phyloP scores from a whole-genome alignment of 2,113 vertebrate genomes.

The Chionodraco myersi region DNA sequence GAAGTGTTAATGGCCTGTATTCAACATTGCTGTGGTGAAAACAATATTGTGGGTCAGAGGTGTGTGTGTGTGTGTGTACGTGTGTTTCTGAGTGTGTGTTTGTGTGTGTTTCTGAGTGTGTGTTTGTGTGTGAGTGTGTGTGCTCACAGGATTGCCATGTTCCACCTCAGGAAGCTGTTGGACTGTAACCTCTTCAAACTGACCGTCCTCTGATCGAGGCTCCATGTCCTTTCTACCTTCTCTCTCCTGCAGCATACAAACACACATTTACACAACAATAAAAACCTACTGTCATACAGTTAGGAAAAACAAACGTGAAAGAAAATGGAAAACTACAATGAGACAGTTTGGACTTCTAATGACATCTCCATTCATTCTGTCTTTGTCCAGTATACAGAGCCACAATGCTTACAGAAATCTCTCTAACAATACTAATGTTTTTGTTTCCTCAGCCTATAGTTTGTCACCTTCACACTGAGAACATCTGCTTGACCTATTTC shows the following conservation, averaged over 20 bases:
- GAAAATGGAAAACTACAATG: too few relatives aligned
- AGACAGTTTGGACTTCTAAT: too few relatives aligned
- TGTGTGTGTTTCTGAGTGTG: background rate
- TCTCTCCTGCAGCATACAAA: constrained; percentile 72
- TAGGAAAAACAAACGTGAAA: too few relatives aligned
- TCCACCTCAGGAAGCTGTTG: constrained; percentile 53
- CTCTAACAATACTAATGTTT: background rate
- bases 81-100: background rate
- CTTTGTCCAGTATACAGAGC: background rate
- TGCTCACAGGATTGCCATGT: constrained; percentile 60
- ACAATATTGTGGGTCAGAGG: background rate
- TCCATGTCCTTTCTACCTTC: constrained; percentile 73
- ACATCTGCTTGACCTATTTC: background rate
- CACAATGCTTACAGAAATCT: background rate
- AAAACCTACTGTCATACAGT: background rate
- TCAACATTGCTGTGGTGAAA: background rate
- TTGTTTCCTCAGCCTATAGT: background rate
- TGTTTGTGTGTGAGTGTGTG: background rate
- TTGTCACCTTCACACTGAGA: background rate
- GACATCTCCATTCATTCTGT: background rate
- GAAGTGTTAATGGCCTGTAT: background rate
- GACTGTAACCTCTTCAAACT: constrained; percentile 61
- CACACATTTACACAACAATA: background rate
- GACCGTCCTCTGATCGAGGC: constrained; percentile 69
- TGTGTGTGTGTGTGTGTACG: too few relatives aligned